Evolutionary conservation across 2,888 invertebrate genomes (phyloP).

Genomic region (Uloborus plumipes): DNA sequence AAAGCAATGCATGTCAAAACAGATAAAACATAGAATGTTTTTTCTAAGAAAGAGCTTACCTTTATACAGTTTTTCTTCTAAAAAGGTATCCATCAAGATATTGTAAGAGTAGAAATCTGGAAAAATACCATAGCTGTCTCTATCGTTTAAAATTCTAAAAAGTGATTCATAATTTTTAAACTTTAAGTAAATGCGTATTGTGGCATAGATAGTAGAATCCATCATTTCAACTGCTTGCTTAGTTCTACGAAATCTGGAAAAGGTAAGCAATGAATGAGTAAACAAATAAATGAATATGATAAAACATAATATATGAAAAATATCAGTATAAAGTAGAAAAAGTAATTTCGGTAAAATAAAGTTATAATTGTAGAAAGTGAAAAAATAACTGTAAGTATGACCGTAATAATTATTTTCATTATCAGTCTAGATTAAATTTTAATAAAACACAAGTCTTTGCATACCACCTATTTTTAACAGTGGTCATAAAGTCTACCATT

Average conservation of each 20-base stretch:
- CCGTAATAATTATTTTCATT: too few relatives aligned
- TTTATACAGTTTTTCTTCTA: slow-evolving; percentile 78
- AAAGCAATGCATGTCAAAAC: too few relatives aligned
- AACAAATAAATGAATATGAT: neutral
- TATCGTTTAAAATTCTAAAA: slow-evolving; percentile 82
- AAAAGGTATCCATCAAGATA: slow-evolving; percentile 83
- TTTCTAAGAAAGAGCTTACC: slow-evolving; percentile 68
- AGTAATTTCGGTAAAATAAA: too few relatives aligned
- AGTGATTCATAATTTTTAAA: slow-evolving; percentile 77
- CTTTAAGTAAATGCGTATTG: slow-evolving; percentile 75
- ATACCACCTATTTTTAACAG: too few relatives aligned
- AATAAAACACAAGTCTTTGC: too few relatives aligned
- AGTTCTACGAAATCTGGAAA: slow-evolving; percentile 77
- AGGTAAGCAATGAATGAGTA: neutral
- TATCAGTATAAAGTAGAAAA: too few relatives aligned
- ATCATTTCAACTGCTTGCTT: slow-evolving; percentile 80
- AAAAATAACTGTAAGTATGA: too few relatives aligned
- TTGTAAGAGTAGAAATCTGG: slow-evolving; percentile 86
- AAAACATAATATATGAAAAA: neutral
- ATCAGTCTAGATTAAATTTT: too few relatives aligned
- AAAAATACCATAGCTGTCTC: slow-evolving; percentile 90
- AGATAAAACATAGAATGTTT: neutral
- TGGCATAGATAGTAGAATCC: slow-evolving; percentile 87
- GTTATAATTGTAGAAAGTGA: too few relatives aligned
- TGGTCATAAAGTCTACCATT: too few relatives aligned